These are phyloP conservation scores for Phenganax marumi DNA, from an alignment of 92 coral and sea anemone species.

Conservation along the genomic window DNA sequence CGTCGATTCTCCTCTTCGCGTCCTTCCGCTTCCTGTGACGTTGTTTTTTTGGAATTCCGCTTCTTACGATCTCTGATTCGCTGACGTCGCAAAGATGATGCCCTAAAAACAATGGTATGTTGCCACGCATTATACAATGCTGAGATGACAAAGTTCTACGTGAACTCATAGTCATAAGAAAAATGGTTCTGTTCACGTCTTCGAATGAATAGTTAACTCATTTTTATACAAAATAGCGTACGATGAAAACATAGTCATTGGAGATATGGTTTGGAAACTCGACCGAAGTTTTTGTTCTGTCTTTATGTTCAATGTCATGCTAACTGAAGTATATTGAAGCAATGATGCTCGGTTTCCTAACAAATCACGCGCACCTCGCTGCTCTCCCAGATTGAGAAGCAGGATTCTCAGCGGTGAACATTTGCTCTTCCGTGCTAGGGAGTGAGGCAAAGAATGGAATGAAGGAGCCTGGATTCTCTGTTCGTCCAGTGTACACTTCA, in stretches of 20 bases:
- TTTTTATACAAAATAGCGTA: too few species aligned
- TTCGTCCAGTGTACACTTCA: conserved; percentile 18
- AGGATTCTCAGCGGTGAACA: not conserved
- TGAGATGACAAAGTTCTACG: too few species aligned
- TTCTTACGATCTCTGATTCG: conserved; percentile 50
- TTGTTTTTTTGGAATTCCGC: not conserved
- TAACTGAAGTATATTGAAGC: too few species aligned
- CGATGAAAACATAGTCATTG: too few species aligned
- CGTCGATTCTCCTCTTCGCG: not conserved
- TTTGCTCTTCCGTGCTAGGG: not conserved
- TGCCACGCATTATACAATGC: too few species aligned
- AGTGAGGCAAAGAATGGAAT: conserved; percentile 35
- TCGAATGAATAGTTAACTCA: too few species aligned
- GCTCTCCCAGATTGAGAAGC: not conserved
- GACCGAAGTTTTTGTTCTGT: too few species aligned
- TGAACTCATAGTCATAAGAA: too few species aligned
- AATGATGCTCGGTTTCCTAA: not conserved
- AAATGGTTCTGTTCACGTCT: too few species aligned
- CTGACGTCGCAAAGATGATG: conserved; percentile 52
- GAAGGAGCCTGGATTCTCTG: conserved; percentile 26
- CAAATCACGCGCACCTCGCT: not conserved
- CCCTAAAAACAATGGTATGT: not conserved
- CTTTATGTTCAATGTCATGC: too few species aligned
- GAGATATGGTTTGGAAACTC: too few species aligned
- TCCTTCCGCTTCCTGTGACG: conserved; percentile 18